phyloP scores from a whole-genome alignment of 2,797 vertebrate genomes.

The Petrocephalus sullivani region DNA sequence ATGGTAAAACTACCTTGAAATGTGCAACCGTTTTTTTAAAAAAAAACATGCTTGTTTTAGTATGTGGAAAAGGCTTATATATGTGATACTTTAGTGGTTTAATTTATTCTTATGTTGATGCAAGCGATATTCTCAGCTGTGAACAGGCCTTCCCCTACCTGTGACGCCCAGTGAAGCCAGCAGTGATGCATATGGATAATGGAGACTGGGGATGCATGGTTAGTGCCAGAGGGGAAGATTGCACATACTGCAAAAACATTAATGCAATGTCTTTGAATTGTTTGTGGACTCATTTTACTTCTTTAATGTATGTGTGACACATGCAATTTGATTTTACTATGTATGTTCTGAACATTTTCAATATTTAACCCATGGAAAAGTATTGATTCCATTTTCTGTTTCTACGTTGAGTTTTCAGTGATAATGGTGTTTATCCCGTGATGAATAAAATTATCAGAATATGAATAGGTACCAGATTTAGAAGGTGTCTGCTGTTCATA shows the following conservation, averaged over 20 bases:
- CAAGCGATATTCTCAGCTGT: not conserved
- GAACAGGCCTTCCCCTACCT: not conserved
- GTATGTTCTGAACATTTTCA: not conserved
- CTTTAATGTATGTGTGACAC: not conserved
- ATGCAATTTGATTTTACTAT: not conserved
- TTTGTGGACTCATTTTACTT: not conserved
- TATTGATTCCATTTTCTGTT: not conserved
- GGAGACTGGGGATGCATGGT: slow-evolving; percentile 98
- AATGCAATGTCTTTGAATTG: not conserved
- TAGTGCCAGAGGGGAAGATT: slow-evolving; percentile 37
- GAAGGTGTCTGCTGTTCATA: not conserved
- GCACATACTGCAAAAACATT: not conserved
- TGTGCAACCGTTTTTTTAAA: too few relatives aligned
- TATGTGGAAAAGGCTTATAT: not conserved
- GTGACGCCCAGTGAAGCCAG: not conserved
- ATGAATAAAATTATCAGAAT: not conserved
- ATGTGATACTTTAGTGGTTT: not conserved
- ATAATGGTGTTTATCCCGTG: not conserved
- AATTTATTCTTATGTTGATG: not conserved
- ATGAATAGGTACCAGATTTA: not conserved
- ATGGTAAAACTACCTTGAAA: not conserved
- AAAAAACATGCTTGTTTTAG: not conserved
- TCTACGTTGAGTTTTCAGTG: not conserved
- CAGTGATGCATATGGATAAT: slow-evolving; percentile 88
- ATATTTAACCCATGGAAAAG: not conserved